Conservation (phyloP, 2,113 vertebrate species). For the Pelecanus crispus region DNA sequence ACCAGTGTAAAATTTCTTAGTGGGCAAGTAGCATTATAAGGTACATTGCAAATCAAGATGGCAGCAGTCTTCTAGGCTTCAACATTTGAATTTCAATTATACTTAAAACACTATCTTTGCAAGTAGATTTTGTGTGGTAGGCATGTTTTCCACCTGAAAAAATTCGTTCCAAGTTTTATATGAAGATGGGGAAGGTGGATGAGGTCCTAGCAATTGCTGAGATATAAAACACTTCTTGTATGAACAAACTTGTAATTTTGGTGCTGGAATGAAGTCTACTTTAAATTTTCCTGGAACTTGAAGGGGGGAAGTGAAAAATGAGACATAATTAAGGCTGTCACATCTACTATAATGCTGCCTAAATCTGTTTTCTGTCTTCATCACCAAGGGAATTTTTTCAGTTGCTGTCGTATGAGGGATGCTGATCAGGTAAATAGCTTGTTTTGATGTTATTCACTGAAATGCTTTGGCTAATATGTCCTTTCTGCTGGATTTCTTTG, state of each 20-base stretch:
- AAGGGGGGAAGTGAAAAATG: not conserved
- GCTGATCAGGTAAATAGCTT: not conserved
- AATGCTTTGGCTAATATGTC: not conserved
- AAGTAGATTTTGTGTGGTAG: not conserved
- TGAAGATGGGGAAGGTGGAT: not conserved
- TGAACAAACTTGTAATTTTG: not conserved
- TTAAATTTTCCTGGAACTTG: not conserved
- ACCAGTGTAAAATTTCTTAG: not conserved
- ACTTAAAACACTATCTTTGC: not conserved
- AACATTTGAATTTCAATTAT: not conserved
- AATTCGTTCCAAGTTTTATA: not conserved
- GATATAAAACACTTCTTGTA: not conserved
- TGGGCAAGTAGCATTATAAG: not conserved
- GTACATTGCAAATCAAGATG: not conserved
- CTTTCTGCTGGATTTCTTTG: conserved; percentile 29
- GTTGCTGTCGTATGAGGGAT: not conserved
- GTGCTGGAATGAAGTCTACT: not conserved
- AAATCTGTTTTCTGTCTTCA: not conserved
- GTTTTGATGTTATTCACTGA: not conserved
- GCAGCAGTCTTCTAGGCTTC: not conserved
- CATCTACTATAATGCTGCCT: not conserved
- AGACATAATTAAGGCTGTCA: not conserved
- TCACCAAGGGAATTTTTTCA: not conserved
- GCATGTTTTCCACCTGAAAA: not conserved
- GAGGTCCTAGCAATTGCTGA: not conserved